phyloP scores from a whole-genome alignment of 2,888 invertebrate species.

The Amorpha juglandis region DNA sequence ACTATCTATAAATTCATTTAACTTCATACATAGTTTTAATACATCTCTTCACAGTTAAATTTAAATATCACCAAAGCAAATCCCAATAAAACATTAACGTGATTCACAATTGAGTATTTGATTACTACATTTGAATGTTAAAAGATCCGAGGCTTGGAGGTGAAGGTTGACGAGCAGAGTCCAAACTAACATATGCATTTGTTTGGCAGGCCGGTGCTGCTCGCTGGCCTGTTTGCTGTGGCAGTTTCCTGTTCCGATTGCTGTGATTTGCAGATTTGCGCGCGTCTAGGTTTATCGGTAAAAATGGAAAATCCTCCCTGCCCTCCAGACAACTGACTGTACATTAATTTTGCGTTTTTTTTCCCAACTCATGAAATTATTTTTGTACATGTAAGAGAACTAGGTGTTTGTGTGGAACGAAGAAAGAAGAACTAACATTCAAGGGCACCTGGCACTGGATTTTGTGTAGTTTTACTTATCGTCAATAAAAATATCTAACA shows the following conservation, averaged over 20 bases:
- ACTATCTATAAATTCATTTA: background rate
- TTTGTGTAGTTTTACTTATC: constrained; percentile 57
- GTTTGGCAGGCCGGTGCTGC: constrained; percentile 84
- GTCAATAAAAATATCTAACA: constrained; percentile 56
- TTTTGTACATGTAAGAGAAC: constrained; percentile 16
- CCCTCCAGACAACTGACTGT: constrained; percentile 40
- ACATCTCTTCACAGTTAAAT: background rate
- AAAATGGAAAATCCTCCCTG: constrained; percentile 60
- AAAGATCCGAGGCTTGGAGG: constrained; percentile 37
- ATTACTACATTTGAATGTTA: constrained; percentile 31
- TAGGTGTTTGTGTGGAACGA: constrained; percentile 36
- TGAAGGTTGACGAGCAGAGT: constrained; percentile 54
- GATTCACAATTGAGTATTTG: background rate
- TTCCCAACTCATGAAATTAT: background rate
- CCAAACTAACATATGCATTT: constrained; percentile 73
- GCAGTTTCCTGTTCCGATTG: constrained; percentile 81
- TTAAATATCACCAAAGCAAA: constrained; percentile 10
- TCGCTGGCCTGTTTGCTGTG: constrained; percentile 83
- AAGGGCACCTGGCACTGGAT: constrained; percentile 54
- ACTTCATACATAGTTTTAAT: background rate
- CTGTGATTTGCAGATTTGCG: constrained; percentile 78
- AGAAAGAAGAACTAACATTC: constrained; percentile 50
- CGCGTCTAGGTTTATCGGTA: constrained; percentile 69
- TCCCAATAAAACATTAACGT: background rate
- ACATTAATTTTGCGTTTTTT: background rate